These are phyloP conservation scores for Eulimnadia texana DNA, from an alignment of 1,140 invertebrate species.

Conservation along the genomic window DNA sequence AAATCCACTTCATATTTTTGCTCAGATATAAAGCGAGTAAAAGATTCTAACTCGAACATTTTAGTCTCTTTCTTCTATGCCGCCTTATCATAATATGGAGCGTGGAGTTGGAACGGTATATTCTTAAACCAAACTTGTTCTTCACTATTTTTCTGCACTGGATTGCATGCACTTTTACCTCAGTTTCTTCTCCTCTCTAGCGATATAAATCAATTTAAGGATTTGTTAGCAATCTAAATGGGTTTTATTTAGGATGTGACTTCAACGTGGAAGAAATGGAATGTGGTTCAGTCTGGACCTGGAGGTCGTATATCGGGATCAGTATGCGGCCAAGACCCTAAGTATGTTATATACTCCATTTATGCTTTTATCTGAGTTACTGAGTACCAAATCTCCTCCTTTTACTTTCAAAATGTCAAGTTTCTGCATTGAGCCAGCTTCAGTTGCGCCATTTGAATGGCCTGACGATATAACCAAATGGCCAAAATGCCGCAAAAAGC, in stretches of 20 bases:
- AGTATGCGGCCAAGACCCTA: slow-evolving; percentile 95
- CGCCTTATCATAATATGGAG: slow-evolving; percentile 12
- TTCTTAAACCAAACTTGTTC: neutral
- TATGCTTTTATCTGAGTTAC: too few relatives aligned
- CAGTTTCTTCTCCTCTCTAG: too few relatives aligned
- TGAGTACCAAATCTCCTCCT: neutral
- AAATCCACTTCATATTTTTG: neutral
- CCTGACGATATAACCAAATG: slow-evolving; percentile 97
- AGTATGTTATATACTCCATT: slow-evolving; percentile 38
- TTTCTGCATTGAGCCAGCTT: slow-evolving; percentile 89
- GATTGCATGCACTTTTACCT: too few relatives aligned
- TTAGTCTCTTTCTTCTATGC: slow-evolving; percentile 11
- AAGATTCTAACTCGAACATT: neutral
- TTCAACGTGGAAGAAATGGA: slow-evolving; percentile 94
- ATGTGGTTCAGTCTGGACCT: slow-evolving; percentile 60
- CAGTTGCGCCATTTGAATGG: slow-evolving; percentile 90
- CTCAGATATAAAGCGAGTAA: too few relatives aligned
- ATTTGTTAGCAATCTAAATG: neutral
- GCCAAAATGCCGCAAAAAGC: slow-evolving; percentile 79
- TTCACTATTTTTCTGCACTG: neutral
- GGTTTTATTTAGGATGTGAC: slow-evolving; percentile 59
- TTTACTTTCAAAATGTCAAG: slow-evolving; percentile 32
- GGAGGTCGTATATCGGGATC: slow-evolving; percentile 79
- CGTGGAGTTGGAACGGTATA: slow-evolving; percentile 11
- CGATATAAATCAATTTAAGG: too few relatives aligned